A percentile compares a stretch with the other conserved stretches of the same genome.
Evolutionary conservation across 2,888 invertebrate species (phyloP).

Genomic region (Oscheius sp.): DNA sequence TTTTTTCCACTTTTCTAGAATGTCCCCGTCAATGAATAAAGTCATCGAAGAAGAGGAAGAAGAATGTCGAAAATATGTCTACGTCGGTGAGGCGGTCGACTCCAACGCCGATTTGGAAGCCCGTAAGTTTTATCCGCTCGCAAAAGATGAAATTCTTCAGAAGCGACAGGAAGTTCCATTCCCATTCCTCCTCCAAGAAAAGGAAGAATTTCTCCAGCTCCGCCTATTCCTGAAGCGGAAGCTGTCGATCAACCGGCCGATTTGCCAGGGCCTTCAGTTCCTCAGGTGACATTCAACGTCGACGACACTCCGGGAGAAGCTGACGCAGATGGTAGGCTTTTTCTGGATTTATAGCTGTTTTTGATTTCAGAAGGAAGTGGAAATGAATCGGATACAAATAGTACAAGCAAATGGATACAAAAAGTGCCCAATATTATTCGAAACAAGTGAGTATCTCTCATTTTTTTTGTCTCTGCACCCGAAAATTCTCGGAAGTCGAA

Average conservation of each 20-base stretch:
- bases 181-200: conserved; percentile 25
- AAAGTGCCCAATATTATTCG: conserved; percentile 35
- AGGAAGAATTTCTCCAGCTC: background rate
- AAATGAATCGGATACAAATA: conserved; percentile 39
- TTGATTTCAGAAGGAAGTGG: conserved; percentile 23
- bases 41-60: conserved; percentile 40
- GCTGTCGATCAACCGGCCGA: background rate
- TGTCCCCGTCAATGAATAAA: background rate
- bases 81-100: conserved; percentile 45
- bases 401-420: conserved; percentile 39
- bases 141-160: background rate
- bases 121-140: conserved; percentile 1
- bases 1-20: background rate
- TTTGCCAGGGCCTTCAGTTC: background rate
- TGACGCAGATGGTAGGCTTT: background rate
- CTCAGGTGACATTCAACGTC: conserved; percentile 25
- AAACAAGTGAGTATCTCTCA: conserved; percentile 34
- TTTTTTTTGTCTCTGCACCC: background rate
- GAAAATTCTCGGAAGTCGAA: too few species aligned
- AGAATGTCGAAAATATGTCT: conserved; percentile 42
- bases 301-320: conserved; percentile 15
- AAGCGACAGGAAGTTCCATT: background rate
- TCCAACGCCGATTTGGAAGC: conserved; percentile 30
- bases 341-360: background rate
- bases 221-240: background rate